Percentiles rank a stretch among this genome's conserved stretches.
These are phyloP conservation scores for Leptopilina drosophilae DNA, from an alignment of 2,888 invertebrate species.

Conservation along the genomic window DNA sequence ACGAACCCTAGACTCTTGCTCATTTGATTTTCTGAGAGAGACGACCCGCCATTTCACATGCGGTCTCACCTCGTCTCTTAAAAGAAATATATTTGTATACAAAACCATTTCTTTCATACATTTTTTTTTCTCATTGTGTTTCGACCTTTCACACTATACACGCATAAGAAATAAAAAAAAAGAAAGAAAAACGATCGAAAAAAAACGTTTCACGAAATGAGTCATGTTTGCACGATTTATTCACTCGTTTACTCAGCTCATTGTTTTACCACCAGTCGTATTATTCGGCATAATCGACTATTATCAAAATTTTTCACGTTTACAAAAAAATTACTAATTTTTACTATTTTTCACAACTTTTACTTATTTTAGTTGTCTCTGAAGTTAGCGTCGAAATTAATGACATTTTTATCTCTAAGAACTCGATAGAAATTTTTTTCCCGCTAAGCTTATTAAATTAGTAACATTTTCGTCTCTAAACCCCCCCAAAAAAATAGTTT, in stretches of 20 bases:
- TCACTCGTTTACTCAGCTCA: constrained; percentile 22
- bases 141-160: constrained; percentile 24
- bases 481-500: too few relatives aligned
- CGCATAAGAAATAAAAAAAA: constrained; percentile 8
- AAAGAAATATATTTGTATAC: constrained; percentile 35
- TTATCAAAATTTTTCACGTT: too few relatives aligned
- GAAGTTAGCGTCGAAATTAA: too few relatives aligned
- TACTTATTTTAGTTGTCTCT: too few relatives aligned
- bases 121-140: not conserved
- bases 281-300: too few relatives aligned
- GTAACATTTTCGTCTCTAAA: too few relatives aligned
- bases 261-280: constrained; percentile 9
- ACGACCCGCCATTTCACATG: constrained; percentile 14
- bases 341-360: too few relatives aligned
- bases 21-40: constrained; percentile 32
- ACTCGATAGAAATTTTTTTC: too few relatives aligned
- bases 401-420: too few relatives aligned
- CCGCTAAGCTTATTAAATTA: too few relatives aligned
- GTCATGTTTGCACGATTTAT: constrained; percentile 36
- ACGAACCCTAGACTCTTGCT: constrained; percentile 24
- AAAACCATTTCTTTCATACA: not conserved
- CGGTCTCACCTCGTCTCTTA: constrained; percentile 12
- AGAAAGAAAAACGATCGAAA: not conserved
- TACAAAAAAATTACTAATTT: too few relatives aligned
- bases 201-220: not conserved